Evolutionary conservation across 2,797 vertebrate species (phyloP).

Genomic region (Molothrus aeneus): DNA sequence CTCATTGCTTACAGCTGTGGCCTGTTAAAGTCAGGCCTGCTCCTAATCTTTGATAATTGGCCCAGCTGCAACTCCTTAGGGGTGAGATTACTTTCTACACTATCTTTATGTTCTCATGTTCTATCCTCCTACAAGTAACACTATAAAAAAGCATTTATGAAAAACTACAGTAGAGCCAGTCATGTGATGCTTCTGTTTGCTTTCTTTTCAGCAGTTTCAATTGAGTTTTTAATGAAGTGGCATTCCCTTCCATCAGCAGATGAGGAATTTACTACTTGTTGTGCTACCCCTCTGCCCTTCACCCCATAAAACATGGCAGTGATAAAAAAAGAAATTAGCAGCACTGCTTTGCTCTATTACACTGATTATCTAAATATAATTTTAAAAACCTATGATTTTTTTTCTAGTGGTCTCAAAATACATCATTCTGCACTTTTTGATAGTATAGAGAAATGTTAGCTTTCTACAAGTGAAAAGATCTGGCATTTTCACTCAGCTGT

Average conservation of each 20-base stretch:
- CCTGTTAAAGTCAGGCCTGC: no score
- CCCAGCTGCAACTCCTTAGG: no score
- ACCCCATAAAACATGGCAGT: fast-evolving
- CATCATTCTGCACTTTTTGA: neutral
- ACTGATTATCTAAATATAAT: neutral
- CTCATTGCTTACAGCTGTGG: no score
- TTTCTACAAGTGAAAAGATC: neutral
- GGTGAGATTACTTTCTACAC: no score
- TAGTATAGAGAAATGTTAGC: neutral
- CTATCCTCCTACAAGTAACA: neutral
- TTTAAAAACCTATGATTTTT: fast-evolving
- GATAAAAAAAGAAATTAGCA: neutral
- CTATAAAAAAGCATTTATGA: neutral
- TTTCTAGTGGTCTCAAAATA: neutral
- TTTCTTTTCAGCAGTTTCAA: neutral
- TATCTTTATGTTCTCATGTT: no score
- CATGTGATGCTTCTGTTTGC: neutral
- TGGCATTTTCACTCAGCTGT: slow-evolving; percentile 5
- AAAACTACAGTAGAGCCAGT: neutral
- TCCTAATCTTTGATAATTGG: no score
- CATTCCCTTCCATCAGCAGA: neutral
- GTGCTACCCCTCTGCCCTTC: neutral
- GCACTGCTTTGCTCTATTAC: neutral
- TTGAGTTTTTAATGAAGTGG: neutral
- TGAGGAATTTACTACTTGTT: neutral